Evolutionary conservation across 2,888 invertebrate genomes (phyloP).

Genomic region (Anodontia alba): DNA sequence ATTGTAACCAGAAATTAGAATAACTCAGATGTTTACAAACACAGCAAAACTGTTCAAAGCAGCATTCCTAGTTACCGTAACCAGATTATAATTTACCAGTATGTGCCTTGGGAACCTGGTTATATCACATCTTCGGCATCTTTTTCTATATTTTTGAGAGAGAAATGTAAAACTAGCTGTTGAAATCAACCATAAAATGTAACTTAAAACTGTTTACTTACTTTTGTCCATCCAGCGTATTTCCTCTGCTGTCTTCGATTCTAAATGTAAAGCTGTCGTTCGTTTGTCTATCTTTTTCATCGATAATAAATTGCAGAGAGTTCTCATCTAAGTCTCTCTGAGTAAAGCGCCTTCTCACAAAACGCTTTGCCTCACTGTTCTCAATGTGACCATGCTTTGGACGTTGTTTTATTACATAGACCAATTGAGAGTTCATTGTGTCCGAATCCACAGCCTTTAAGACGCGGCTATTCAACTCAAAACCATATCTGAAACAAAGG

Average conservation of each 20-base stretch:
- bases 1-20: no score
- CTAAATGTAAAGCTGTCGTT: constrained; percentile 82
- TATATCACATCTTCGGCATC: no score
- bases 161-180: no score
- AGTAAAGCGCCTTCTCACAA: constrained; percentile 79
- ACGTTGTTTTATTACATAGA: constrained; percentile 77
- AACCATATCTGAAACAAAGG: constrained; percentile 70
- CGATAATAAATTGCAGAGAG: constrained; percentile 78
- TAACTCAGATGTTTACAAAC: no score
- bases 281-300: constrained; percentile 71
- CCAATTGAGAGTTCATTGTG: constrained; percentile 74
- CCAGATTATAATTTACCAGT: no score
- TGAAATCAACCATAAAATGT: no score
- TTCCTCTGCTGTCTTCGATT: constrained; percentile 79
- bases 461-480: constrained; percentile 75
- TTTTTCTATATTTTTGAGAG: no score
- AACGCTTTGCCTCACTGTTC: constrained; percentile 79
- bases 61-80: no score
- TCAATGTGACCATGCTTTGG: constrained; percentile 82
- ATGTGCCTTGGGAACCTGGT: no score
- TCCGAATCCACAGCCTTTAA: constrained; percentile 80
- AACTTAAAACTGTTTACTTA: no score
- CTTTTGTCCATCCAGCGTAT: constrained; percentile 79
- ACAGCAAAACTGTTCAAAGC: no score
- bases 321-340: constrained; percentile 83